phyloP scores from a whole-genome alignment of 2,888 invertebrate genomes.

The Drosophila anceps region DNA sequence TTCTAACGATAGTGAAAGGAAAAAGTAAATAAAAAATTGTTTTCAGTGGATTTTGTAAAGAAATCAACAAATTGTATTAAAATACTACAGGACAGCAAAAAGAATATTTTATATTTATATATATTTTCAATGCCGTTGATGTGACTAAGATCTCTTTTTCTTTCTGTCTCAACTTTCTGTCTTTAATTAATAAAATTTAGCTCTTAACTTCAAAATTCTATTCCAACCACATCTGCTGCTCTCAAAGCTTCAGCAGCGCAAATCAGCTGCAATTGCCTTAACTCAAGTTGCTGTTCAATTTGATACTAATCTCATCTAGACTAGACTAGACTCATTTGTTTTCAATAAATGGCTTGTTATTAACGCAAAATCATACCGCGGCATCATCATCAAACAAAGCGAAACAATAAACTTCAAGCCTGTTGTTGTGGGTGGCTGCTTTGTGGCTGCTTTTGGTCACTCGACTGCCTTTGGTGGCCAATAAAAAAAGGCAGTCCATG shows the following conservation, averaged over 20 bases:
- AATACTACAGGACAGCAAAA: no score
- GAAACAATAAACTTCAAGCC: slow-evolving; percentile 36
- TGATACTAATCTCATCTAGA: slow-evolving; percentile 9
- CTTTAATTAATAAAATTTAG: no score
- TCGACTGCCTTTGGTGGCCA: slow-evolving; percentile 69
- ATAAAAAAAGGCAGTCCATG: slow-evolving; percentile 59
- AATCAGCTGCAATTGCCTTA: neutral
- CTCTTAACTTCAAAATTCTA: neutral
- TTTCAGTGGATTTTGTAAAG: no score
- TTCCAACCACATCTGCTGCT: neutral
- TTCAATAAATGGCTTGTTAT: slow-evolving; percentile 48
- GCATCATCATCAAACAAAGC: slow-evolving; percentile 54
- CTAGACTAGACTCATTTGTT: slow-evolving; percentile 31
- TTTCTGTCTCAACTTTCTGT: no score
- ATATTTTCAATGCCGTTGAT: no score
- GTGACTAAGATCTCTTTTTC: no score
- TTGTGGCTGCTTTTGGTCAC: slow-evolving; percentile 53
- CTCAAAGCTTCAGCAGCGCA: neutral
- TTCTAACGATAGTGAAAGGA: no score
- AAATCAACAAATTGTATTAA: no score
- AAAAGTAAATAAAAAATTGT: no score
- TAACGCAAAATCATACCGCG: slow-evolving; percentile 54
- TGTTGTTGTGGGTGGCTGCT: slow-evolving; percentile 39
- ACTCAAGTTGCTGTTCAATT: slow-evolving; percentile 1
- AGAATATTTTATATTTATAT: no score